Conservation (phyloP, 2,113 vertebrate species). For the Agelaius tricolor region DNA sequence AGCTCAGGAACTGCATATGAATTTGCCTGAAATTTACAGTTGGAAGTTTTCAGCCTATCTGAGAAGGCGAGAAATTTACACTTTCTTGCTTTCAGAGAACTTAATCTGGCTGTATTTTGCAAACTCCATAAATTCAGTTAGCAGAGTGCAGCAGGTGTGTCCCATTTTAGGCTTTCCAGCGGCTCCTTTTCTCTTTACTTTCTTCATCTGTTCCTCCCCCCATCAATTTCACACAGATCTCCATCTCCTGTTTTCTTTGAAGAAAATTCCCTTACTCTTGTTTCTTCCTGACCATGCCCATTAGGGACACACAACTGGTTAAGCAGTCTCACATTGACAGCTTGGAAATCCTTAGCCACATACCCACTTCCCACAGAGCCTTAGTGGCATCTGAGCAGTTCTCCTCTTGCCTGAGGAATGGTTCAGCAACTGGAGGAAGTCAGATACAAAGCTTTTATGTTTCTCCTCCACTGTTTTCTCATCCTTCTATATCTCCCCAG, state of each 20-base stretch:
- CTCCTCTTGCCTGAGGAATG: neutral
- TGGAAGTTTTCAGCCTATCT: neutral
- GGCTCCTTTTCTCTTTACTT: neutral
- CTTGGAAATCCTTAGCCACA: neutral
- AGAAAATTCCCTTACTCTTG: neutral
- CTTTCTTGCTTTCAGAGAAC: neutral
- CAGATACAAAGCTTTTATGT: neutral
- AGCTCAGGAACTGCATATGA: neutral
- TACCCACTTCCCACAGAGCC: neutral
- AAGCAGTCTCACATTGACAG: neutral
- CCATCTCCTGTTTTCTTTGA: neutral
- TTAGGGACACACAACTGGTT: neutral
- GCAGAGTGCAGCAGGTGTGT: neutral
- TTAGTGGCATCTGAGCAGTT: neutral
- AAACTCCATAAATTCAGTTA: neutral
- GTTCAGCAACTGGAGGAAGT: neutral
- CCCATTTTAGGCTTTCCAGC: neutral
- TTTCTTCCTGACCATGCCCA: neutral
- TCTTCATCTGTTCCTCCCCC: neutral
- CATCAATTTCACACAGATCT: neutral
- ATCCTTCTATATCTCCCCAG: neutral
- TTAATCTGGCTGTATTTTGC: neutral
- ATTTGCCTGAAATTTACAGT: neutral
- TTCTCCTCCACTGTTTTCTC: neutral
- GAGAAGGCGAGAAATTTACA: neutral